phyloP scores from a whole-genome alignment of 2,113 vertebrate species.

The Sprattus sprattus region DNA sequence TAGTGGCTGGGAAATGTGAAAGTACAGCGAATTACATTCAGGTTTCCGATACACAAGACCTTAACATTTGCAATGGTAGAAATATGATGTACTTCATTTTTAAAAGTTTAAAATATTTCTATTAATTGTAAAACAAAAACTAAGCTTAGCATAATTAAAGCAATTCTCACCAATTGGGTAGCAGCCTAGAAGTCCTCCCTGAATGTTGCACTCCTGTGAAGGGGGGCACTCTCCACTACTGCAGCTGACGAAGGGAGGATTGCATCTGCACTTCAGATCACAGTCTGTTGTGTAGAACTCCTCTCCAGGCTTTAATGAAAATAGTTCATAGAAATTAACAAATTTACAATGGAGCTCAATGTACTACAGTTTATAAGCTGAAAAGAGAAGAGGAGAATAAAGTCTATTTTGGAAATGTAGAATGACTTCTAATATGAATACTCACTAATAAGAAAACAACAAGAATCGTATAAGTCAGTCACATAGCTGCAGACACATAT shows the following conservation, averaged over 20 bases:
- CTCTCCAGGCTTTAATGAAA: slow-evolving; percentile 55
- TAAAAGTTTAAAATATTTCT: not conserved
- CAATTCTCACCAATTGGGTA: slow-evolving; percentile 62
- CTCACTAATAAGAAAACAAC: no score
- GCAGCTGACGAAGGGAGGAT: slow-evolving; percentile 55
- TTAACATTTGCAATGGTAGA: not conserved
- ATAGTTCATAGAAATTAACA: not conserved
- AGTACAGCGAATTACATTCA: not conserved
- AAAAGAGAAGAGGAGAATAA: not conserved
- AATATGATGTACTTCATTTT: not conserved
- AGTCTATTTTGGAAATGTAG: no score
- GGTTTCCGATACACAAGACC: not conserved
- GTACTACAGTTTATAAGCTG: not conserved
- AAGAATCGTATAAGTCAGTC: no score
- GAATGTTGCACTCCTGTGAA: slow-evolving; percentile 59
- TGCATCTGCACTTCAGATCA: slow-evolving; percentile 55
- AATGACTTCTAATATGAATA: no score
- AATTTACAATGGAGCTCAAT: not conserved
- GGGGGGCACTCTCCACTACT: slow-evolving; percentile 51
- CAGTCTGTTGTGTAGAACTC: slow-evolving; percentile 63
- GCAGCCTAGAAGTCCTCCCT: slow-evolving; percentile 65
- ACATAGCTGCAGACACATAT: no score
- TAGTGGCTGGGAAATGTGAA: not conserved
- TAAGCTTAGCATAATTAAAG: no score
- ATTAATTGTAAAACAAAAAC: no score